Evolutionary conservation across 2,113 vertebrate genomes (phyloP).

Genomic region (Xenopus tropicalis): DNA sequence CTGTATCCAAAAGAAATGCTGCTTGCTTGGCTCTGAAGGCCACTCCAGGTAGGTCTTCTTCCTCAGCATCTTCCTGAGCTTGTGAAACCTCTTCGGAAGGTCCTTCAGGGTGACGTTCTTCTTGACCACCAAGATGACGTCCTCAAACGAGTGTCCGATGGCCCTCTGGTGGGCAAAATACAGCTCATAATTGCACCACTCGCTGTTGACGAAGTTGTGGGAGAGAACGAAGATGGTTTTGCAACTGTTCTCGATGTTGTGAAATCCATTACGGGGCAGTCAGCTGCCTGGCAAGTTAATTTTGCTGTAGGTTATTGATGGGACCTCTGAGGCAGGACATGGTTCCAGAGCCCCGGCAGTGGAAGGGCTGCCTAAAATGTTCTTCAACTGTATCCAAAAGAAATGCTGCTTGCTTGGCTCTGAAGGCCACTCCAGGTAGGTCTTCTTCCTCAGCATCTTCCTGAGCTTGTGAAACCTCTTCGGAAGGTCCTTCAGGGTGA

Average conservation of each 20-base stretch:
- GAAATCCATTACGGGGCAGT: not conserved
- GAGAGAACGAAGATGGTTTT: constrained; percentile 82
- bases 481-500: constrained; percentile 65
- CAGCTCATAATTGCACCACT: constrained; percentile 86
- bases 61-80: constrained; percentile 73
- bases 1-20: constrained; percentile 77
- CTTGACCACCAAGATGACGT: constrained; percentile 75
- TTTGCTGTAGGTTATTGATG: not conserved
- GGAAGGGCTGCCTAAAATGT: constrained; percentile 71
- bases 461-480: constrained; percentile 75
- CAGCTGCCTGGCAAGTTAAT: not conserved
- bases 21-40: constrained; percentile 67
- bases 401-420: constrained; percentile 66
- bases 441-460: constrained; percentile 74
- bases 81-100: constrained; percentile 74
- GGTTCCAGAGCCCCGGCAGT: not conserved
- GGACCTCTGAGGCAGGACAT: not conserved
- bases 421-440: constrained; percentile 79
- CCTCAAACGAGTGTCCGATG: constrained; percentile 67
- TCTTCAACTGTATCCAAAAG: constrained; percentile 76
- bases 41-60: constrained; percentile 81
- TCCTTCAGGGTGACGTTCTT: constrained; percentile 68
- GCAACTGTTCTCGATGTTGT: constrained; percentile 76
- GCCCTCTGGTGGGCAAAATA: constrained; percentile 82
- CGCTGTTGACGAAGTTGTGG: constrained; percentile 75